Percentiles rank a stretch among this genome's conserved stretches.
Evolutionary conservation across 2,113 vertebrate species (phyloP).

Genomic region (Smithornis capensis): DNA sequence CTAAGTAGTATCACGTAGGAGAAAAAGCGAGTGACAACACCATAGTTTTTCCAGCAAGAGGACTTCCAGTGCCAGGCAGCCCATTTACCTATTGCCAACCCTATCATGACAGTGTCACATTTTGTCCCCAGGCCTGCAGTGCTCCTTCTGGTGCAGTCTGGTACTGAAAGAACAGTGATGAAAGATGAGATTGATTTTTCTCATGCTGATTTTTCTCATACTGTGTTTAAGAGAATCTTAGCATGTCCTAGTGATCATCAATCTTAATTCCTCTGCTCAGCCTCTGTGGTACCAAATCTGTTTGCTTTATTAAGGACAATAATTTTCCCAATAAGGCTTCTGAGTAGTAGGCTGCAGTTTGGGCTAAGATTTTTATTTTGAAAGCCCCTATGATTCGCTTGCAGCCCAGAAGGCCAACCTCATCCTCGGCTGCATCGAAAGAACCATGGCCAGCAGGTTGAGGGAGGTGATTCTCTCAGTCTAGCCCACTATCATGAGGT

Average conservation of each 20-base stretch:
- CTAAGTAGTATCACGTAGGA: background rate
- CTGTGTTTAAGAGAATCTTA: background rate
- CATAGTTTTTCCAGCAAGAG: background rate
- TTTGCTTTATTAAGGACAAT: background rate
- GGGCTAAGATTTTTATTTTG: background rate
- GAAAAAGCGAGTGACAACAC: background rate
- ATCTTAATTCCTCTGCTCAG: background rate
- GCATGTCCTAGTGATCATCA: background rate
- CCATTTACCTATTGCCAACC: background rate
- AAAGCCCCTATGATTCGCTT: background rate
- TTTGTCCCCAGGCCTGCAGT: background rate
- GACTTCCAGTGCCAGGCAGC: background rate
- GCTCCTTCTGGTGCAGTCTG: background rate
- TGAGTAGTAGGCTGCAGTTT: background rate
- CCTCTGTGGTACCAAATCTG: background rate
- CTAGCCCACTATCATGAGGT: too few species aligned
- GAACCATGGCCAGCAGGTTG: background rate
- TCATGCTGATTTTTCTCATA: background rate
- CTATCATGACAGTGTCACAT: background rate
- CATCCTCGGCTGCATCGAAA: background rate
- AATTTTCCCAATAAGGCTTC: background rate
- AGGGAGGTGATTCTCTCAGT: background rate
- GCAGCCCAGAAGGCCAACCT: background rate
- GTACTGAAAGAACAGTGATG: background rate
- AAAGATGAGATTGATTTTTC: background rate